A percentile compares a stretch with the other conserved stretches of the same genome.
phyloP scores from a whole-genome alignment of 2,888 invertebrate genomes.

The Lochmaea crataegi region DNA sequence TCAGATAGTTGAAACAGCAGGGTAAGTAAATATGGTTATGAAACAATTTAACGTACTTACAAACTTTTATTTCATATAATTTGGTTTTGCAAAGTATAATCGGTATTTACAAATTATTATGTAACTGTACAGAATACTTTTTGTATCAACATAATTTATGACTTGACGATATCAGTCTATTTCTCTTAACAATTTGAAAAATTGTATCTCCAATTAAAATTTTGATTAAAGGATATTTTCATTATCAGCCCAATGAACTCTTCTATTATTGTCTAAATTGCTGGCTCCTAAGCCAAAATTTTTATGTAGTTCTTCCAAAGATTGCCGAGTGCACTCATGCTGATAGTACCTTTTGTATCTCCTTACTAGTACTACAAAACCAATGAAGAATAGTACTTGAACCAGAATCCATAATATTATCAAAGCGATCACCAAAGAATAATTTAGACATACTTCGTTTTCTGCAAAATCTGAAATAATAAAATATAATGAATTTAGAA shows the following conservation, averaged over 20 bases:
- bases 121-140: neutral
- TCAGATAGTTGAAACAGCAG: too few species aligned
- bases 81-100: too few species aligned
- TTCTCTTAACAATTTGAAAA: neutral
- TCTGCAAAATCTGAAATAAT: slow-evolving; percentile 57
- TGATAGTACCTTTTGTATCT: slow-evolving; percentile 68
- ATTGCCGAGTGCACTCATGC: slow-evolving; percentile 65
- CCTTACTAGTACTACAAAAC: slow-evolving; percentile 68
- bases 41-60: neutral
- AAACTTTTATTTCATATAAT: neutral
- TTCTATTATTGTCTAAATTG: slow-evolving; percentile 70
- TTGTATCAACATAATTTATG: neutral
- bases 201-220: neutral
- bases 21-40: neutral
- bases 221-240: slow-evolving; percentile 45
- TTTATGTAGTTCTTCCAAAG: slow-evolving; percentile 68
- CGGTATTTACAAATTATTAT: neutral
- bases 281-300: slow-evolving; percentile 74
- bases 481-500: slow-evolving; percentile 1
- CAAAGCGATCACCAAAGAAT: slow-evolving; percentile 71
- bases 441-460: slow-evolving; percentile 64
- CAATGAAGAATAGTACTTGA: slow-evolving; percentile 69
- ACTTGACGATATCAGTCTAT: slow-evolving; percentile 3
- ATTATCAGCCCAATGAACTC: slow-evolving; percentile 78
- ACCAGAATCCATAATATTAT: slow-evolving; percentile 68